phyloP scores from a whole-genome alignment of 2,113 vertebrate species.

The Corvus cornix region DNA sequence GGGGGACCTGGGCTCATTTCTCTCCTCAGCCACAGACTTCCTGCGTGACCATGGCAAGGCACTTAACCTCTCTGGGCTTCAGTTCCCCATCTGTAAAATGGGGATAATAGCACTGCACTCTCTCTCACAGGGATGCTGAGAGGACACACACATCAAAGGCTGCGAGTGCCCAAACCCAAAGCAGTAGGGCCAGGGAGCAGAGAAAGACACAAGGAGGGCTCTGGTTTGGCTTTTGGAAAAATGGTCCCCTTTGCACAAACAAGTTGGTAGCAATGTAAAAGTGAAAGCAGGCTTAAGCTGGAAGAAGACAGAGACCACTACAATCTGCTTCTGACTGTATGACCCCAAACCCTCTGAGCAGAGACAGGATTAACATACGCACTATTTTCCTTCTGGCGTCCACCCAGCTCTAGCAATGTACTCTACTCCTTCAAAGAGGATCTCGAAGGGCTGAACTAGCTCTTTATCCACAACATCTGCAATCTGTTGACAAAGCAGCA shows the following conservation, averaged over 20 bases:
- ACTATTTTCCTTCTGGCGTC: slow-evolving; percentile 86
- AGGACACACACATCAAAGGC: slow-evolving; percentile 51
- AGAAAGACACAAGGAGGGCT: slow-evolving; percentile 22
- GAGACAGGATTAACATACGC: slow-evolving; percentile 74
- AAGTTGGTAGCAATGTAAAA: slow-evolving; percentile 4
- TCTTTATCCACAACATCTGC: slow-evolving; percentile 81
- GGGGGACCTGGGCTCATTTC: slow-evolving; percentile 58
- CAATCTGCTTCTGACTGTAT: slow-evolving; percentile 19
- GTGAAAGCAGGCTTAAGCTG: slow-evolving; percentile 45
- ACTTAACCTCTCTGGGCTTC: slow-evolving; percentile 63
- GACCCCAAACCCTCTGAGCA: slow-evolving; percentile 34
- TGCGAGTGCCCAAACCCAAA: slow-evolving; percentile 15
- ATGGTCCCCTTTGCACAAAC: background rate
- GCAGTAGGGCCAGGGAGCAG: slow-evolving; percentile 12
- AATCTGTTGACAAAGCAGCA: slow-evolving; percentile 74
- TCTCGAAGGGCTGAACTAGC: slow-evolving; percentile 82
- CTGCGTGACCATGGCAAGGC: slow-evolving; percentile 59
- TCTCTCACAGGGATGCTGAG: slow-evolving; percentile 49
- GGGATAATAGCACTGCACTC: slow-evolving; percentile 60
- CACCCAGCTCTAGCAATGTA: slow-evolving; percentile 86
- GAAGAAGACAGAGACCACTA: background rate
- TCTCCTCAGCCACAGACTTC: slow-evolving; percentile 67
- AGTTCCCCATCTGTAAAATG: slow-evolving; percentile 67
- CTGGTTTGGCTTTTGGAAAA: background rate
- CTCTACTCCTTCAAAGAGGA: slow-evolving; percentile 83